Evolutionary conservation across 1,140 invertebrate species (phyloP).

Genomic region (Lethrus apterus): DNA sequence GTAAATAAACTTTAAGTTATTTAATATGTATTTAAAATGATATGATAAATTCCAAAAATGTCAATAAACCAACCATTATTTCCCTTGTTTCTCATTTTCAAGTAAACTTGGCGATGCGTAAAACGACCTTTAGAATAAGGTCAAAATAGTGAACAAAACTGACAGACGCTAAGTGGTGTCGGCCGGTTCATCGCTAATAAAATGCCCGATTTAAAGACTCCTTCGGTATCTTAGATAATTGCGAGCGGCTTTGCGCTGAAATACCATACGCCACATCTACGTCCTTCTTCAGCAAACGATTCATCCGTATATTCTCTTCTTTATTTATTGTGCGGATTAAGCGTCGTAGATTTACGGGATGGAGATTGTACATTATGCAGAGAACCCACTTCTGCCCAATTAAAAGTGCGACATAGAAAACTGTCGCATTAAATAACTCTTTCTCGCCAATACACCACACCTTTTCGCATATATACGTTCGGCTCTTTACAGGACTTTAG

Average conservation of each 20-base stretch:
- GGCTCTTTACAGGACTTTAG: background rate
- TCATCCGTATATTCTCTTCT: slow-evolving; percentile 9
- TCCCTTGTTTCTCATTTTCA: no score
- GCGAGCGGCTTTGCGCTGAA: background rate
- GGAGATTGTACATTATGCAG: slow-evolving; percentile 26
- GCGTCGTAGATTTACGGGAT: slow-evolving; percentile 26
- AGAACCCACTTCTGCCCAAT: slow-evolving; percentile 26
- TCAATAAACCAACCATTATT: no score
- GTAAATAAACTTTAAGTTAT: no score
- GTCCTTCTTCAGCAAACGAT: slow-evolving; percentile 3
- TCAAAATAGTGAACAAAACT: no score
- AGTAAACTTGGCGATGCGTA: no score
- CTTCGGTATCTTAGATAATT: slow-evolving; percentile 14
- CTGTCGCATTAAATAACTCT: slow-evolving; percentile 26
- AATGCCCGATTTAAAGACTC: slow-evolving; percentile 22
- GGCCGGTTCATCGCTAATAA: slow-evolving; percentile 15
- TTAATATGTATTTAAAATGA: no score
- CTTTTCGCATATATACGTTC: slow-evolving; percentile 2
- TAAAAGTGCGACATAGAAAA: slow-evolving; percentile 25
- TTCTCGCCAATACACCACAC: slow-evolving; percentile 16
- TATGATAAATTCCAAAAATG: no score
- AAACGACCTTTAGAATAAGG: no score
- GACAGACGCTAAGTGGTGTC: slow-evolving; percentile 14
- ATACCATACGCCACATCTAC: slow-evolving; percentile 16
- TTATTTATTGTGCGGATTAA: slow-evolving; percentile 20